A percentile compares a stretch with the other conserved stretches of the same genome.
phyloP scores from a whole-genome alignment of 53 echinoderm and acorn worm species.

The Echinometra lucunter region DNA sequence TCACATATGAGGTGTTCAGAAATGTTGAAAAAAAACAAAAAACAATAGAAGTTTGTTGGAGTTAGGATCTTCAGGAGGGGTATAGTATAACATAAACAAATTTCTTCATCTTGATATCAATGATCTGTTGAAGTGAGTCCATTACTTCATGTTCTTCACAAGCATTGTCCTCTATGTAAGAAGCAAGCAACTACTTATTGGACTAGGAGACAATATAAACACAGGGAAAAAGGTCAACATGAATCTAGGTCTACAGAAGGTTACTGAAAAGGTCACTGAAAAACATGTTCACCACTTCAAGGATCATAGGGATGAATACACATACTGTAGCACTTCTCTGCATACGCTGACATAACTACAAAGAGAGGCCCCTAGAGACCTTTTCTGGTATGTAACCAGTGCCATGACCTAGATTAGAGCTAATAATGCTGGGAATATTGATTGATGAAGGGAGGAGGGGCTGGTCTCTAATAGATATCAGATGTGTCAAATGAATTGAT shows the following conservation, averaged over 20 bases:
- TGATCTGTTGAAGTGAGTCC: too few relatives aligned
- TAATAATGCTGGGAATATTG: conserved; percentile 3
- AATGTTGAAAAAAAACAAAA: too few relatives aligned
- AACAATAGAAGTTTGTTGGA: too few relatives aligned
- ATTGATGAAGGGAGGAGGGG: background rate
- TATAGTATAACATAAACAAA: too few relatives aligned
- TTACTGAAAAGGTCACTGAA: background rate
- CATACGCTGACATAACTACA: background rate
- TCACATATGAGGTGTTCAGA: too few relatives aligned
- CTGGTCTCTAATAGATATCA: background rate
- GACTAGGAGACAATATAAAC: too few relatives aligned
- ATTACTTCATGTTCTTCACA: too few relatives aligned
- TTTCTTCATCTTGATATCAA: too few relatives aligned
- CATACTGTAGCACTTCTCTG: background rate
- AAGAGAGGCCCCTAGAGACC: background rate
- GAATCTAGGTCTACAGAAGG: background rate
- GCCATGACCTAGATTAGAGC: background rate
- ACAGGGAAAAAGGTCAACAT: background rate
- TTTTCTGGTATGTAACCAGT: background rate
- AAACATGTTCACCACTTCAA: background rate
- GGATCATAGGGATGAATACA: too few relatives aligned
- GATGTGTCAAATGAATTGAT: conserved; percentile 20
- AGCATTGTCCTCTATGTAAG: too few relatives aligned
- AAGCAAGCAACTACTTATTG: too few relatives aligned
- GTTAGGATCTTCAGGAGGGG: too few relatives aligned